Evolutionary conservation across 1,140 invertebrate species (phyloP), one percentile per base, ranked within the genome.

Genomic region (Colletes latitarsis): DNA sequence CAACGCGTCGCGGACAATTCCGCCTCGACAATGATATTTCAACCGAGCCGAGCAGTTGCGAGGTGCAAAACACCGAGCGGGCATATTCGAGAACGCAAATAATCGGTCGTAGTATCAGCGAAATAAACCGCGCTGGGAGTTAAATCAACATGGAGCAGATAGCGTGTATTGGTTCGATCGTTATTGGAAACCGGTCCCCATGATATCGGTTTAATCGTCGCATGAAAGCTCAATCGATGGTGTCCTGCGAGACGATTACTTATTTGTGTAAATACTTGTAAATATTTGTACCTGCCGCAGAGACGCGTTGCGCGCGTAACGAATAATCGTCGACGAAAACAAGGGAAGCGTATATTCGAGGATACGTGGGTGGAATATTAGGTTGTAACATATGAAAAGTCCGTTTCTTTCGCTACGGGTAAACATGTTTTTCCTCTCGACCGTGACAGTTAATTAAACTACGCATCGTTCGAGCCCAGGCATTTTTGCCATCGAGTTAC

Each of bases 251-350:
- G 88, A 88, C 86, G 88, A 90, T 85, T 87, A 81, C 70, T 80
- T 82, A 76, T 73, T 68, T 77, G 68, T 93, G 91, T 93, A 92
- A 92, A 93, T 92, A 93, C 77, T 87, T 91, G 92, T 93, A 93
- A 89, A 93, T 93, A 93, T 86, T 79, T 81, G 80, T 88, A 88
- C 87, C 80, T 91, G 86, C 83, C 88, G 84, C 88, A 62, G 69
- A 80, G 84, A 81, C 66, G 75, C 75, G 60, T 86, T 63, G 53
- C 57, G 70, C 70, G 80, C 49, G 77, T 62, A 68, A 77, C 73
- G 49, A 9, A 60, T 52, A 19, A 67, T 63, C 58, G 6, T 62
- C 57, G 76, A 62, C 14, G 58, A 17, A 3, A 14, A 21, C 41
- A 46, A 21, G n/a, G 0, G 49, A 63, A 30, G 15, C 10, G 60